Percentiles rank a stretch among this genome's conserved stretches.
These are phyloP conservation scores for Tribolium madens DNA, from an alignment of 1,140 invertebrate genomes.

Conservation along the genomic window DNA sequence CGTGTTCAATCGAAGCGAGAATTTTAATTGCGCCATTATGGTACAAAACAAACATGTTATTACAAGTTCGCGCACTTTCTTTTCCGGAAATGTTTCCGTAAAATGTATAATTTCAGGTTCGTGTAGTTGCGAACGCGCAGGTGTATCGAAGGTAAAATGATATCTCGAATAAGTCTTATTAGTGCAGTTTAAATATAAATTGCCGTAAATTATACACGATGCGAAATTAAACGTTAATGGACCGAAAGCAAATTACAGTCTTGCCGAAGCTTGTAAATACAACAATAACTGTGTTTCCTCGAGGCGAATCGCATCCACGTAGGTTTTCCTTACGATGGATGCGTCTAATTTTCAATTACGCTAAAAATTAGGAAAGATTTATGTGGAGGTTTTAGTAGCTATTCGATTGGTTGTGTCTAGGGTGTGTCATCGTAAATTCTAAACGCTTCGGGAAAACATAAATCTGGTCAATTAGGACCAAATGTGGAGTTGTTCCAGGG, in stretches of 20 bases:
- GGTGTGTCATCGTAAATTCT: conserved; percentile 10
- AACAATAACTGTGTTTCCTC: conserved; percentile 18
- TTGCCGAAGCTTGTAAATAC: conserved; percentile 21
- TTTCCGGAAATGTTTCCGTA: conserved; percentile 8
- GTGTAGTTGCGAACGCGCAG: conserved; percentile 22
- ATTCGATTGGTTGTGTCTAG: conserved; percentile 5
- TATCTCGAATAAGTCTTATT: conserved; percentile 35
- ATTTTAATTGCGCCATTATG: conserved; percentile 26
- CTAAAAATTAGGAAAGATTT: conserved; percentile 21
- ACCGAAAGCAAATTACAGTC: conserved; percentile 30
- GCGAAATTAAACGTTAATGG: conserved; percentile 36
- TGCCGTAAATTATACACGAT: conserved; percentile 33
- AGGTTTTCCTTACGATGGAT: conserved; percentile 15
- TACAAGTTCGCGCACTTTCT: conserved; percentile 1
- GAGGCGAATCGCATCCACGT: background rate
- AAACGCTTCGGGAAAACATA: background rate
- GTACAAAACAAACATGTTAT: conserved; percentile 24
- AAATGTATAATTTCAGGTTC: conserved; percentile 26
- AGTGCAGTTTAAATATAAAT: conserved; percentile 38
- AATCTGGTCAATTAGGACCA: background rate
- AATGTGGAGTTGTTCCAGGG: background rate
- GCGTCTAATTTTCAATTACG: conserved; percentile 34
- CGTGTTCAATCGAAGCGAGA: background rate
- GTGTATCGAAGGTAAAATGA: conserved; percentile 32
- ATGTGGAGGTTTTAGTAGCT: background rate